These are phyloP conservation scores for Colossoma macropomum DNA, from an alignment of 2,113 vertebrate genomes.

Conservation along the genomic window DNA sequence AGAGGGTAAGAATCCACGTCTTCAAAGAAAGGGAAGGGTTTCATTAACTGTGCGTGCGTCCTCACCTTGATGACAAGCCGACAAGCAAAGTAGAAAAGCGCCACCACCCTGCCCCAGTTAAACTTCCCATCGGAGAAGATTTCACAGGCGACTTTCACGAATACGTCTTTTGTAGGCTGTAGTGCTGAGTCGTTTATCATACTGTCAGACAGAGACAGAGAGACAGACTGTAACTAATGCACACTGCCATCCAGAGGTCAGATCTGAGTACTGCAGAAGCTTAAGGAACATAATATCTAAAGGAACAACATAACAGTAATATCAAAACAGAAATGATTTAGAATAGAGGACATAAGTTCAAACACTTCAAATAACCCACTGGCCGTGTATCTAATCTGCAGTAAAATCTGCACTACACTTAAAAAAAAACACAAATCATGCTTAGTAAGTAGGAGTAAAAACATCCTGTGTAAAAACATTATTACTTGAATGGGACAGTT, in stretches of 20 bases:
- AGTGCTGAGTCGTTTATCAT: conserved; percentile 83
- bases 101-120: conserved; percentile 92
- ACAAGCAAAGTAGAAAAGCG: conserved; percentile 91
- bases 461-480: too few species aligned
- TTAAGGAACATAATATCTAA: too few species aligned
- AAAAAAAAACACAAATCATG: too few species aligned
- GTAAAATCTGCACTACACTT: too few species aligned
- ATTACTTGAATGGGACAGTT: too few species aligned
- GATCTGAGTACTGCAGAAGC: not conserved
- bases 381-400: too few species aligned
- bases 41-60: not conserved
- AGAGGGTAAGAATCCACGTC: too few species aligned
- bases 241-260: conserved; percentile 40
- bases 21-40: not conserved
- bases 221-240: not conserved
- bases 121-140: conserved; percentile 91
- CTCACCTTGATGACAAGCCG: conserved; percentile 83
- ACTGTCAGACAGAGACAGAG: conserved; percentile 63
- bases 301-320: not conserved
- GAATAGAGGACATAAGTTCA: too few species aligned
- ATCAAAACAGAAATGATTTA: not conserved
- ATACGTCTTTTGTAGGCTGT: conserved; percentile 78
- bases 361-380: too few species aligned
- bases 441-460: too few species aligned
- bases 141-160: conserved; percentile 83